Evolutionary conservation across 37 sponge, comb jelly and placozoan species (phyloP).

Genomic region (Ephydatia muelleri): DNA sequence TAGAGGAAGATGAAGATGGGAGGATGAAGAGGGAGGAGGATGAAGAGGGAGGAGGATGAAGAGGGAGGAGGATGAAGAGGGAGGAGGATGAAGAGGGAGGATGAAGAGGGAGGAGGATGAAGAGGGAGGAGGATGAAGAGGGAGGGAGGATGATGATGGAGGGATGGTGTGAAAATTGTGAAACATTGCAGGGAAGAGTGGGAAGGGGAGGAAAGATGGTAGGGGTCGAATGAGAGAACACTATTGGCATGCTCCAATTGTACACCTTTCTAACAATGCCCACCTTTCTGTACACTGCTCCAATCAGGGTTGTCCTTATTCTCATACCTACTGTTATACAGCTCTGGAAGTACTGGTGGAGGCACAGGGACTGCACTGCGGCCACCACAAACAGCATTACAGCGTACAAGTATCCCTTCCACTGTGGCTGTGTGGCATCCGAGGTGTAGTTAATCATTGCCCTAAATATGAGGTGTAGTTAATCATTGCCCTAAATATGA

Average conservation of each 20-base stretch:
- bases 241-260: background rate
- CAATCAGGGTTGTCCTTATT: slow-evolving; percentile 66
- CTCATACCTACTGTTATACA: slow-evolving; percentile 74
- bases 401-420: slow-evolving; percentile 86
- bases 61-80: too few species aligned
- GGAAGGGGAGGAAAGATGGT: too few species aligned
- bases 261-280: background rate
- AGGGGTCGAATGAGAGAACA: too few species aligned
- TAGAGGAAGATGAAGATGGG: too few species aligned
- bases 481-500: slow-evolving; percentile 22
- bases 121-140: too few species aligned
- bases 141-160: too few species aligned
- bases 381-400: slow-evolving; percentile 72
- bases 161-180: too few species aligned
- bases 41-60: too few species aligned
- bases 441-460: slow-evolving; percentile 61
- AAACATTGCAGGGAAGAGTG: too few species aligned
- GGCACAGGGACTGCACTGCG: slow-evolving; percentile 69
- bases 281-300: slow-evolving; percentile 83
- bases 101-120: too few species aligned
- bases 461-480: slow-evolving; percentile 51
- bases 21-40: too few species aligned
- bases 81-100: too few species aligned
- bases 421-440: slow-evolving; percentile 44
- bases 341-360: slow-evolving; percentile 88